Evolutionary conservation across 2,797 vertebrate genomes (phyloP), one percentile per base, ranked within the genome.

Genomic region (Protosalanx chinensis): DNA sequence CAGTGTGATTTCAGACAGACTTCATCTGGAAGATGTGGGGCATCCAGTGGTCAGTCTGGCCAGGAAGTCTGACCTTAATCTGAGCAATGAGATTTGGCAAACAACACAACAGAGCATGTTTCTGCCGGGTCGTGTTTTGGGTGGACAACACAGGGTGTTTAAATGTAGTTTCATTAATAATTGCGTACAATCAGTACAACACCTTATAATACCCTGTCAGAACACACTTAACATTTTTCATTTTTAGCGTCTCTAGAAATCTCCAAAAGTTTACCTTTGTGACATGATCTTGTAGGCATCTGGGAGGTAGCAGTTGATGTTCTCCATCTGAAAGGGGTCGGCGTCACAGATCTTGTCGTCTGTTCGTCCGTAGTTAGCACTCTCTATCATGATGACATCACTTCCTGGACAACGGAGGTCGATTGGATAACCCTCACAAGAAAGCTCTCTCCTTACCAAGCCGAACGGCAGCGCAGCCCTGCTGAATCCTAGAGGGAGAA

Each of bases 201-300:
- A 12, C 13, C 8, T 46, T 46, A 46, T 46, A 46, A 46, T 13
- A 46, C 41, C 41, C 13, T 35, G 33, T 4, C 33, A 35, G 33
- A 35, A 35, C 33, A 46, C 7, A 10, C 41, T 46, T 10, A 46
- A 13, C 41, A 46, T 13, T 41, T 10, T 46, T 46, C 8, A 46
- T 46, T 59, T 6, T 59, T 59, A 51, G 23, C 23, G 5, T 23
- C 35, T 20, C 18, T 35, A 13, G 63, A 5, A 1, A 20, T 35
- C 5, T 64, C 30, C 4, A 6, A 30, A 18, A 7, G 0, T 32
- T 90, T 95, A 98, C 98, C 97, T 97, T 90, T 99, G 97, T 80
- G 98, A 97, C 97, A 98, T 99, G 85, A 98, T 99, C 92, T 99
- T 99, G 93, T 95, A 99, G 86, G 98, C 97, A 5, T 99, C 97